Base-by-base conservation (phyloP, 2,797 vertebrate species). In the Crenichthys baileyi region DNA sequence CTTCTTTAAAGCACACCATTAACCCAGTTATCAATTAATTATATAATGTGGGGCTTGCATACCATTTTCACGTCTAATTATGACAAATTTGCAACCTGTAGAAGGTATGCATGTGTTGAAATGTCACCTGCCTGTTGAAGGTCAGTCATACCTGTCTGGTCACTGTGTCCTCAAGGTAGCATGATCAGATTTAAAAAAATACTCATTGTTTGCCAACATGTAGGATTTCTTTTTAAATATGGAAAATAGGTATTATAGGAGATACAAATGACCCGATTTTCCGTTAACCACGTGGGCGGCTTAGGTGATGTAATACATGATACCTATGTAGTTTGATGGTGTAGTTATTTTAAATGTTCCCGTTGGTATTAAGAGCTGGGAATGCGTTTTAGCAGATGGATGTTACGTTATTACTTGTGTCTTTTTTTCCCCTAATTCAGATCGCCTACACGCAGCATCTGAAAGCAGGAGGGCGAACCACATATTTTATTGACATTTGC, bases 101-200 rank as follows among this genome's bases (percentile, higher is more conserved):
- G 16, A 16, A 78, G 72, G 51, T 51, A 46, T 18, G 18, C 60
- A 1, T 29, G 56, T 76, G 61, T 79, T 16, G 4, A 39, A 72
- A 26, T 76, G 85, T 79, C 87, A 88, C 79, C 83, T 84, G 79
- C 44, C 20, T 61, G 73, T 26, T 91, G 89, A 94, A 93, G 91
- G 93, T 94, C 92, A 92, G 70, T 22, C 15, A 31, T 63, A 75
- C 15, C 70, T 46, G 70, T 2, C 29, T 61, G 39, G 56, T 61
- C 73, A 36, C 26, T 12, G 24, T 72, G 76, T 81, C 78, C 26
- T 77, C 46, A 46, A 26, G 7, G 48, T 39, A 41, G 56, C 74
- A 11, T 72, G 26, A 24, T 79, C 63, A 26, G 70, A 60, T 0
- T 2, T 18, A 16, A 1, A 26, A 26, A 9, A 2, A 26, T 55